Evolutionary conservation across 1,140 invertebrate species (phyloP).

Genomic region (Bombus huntii): DNA sequence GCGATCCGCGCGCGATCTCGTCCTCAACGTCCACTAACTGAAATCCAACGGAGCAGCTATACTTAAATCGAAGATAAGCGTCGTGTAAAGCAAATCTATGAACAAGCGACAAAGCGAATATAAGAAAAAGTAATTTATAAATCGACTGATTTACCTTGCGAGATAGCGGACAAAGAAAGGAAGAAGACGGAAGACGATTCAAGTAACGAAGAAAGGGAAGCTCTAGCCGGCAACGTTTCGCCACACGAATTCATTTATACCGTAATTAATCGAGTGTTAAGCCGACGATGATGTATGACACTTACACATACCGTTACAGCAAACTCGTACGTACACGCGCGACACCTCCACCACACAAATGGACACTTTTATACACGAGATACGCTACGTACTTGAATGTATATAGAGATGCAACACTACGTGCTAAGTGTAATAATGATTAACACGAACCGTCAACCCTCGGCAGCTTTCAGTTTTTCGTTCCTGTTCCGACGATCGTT

Average conservation of each 20-base stretch:
- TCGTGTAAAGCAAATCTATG: constrained; percentile 55
- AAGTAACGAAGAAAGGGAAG: constrained; percentile 6
- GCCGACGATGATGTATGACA: constrained; percentile 33
- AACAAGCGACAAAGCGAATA: constrained; percentile 43
- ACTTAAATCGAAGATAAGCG: constrained; percentile 64
- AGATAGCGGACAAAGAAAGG: neutral
- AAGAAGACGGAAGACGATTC: neutral
- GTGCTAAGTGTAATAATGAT: constrained; percentile 59
- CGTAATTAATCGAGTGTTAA: constrained; percentile 57
- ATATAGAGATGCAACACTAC: constrained; percentile 33
- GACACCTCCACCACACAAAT: neutral
- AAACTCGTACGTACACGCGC: neutral
- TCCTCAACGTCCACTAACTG: constrained; percentile 62
- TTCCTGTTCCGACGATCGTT: neutral
- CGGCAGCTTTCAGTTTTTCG: neutral
- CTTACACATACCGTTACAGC: constrained; percentile 6
- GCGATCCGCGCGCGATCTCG: constrained; percentile 63
- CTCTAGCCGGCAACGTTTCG: constrained; percentile 37
- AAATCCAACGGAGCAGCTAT: constrained; percentile 61
- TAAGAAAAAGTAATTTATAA: constrained; percentile 59
- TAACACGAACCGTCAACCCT: constrained; percentile 37
- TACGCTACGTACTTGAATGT: constrained; percentile 46
- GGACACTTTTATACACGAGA: constrained; percentile 36
- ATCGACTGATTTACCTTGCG: constrained; percentile 64
- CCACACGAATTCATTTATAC: constrained; percentile 58